Evolutionary conservation across 1,140 invertebrate genomes (phyloP), one percentile per base, ranked within the genome.

Genomic region (Uloborus diversus): DNA sequence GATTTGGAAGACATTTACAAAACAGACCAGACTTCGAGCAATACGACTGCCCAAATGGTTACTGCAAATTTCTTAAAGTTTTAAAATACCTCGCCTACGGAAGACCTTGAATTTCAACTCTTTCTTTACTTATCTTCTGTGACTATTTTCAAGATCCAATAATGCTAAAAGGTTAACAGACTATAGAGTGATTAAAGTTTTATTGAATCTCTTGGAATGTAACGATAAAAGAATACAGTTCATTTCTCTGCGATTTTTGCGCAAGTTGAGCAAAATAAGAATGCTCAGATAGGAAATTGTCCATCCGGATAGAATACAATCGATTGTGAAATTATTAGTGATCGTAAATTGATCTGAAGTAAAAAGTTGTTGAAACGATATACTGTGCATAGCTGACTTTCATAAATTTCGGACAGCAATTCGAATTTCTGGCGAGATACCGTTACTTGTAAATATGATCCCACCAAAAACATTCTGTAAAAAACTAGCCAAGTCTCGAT

Each of bases 101-200:
- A 4, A 64, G 61, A 42, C 71, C 71, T 5, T 49, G 64, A 47
- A 25, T 65, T 7, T 65, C 59, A 14, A 23, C 71, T 2, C 20
- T 65, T 17, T 30, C 61, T 2, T 28, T 76, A 4, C 27, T 76
- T 4, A 42, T 32, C 23, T 13, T 23, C 2, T 53, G 17, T 42
- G 71, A 76, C 11, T 76, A 76, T 56, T 76, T 76, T 65, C 71
- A 76, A 28, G 71, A 76, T 56, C 71, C 71, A 25, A 35, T 76
- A 1, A 76, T 76, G 71, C 25, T 76, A 56, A 64, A 76, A 56
- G 28, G 2, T 13, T 76, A 25, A 17, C 33, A 2, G 47, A 76
- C 23, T 33, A 65, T 25, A 65, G 32, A n/a, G 28, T 76, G 27
- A 17, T 76, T 14, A 32, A 49, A 32, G 65, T 65, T 33, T 23